A percentile compares a stretch with the other conserved stretches of the same genome.
These are phyloP conservation scores for Rattus rattus DNA, from an alignment of 2,113 vertebrate genomes.

Conservation along the genomic window DNA sequence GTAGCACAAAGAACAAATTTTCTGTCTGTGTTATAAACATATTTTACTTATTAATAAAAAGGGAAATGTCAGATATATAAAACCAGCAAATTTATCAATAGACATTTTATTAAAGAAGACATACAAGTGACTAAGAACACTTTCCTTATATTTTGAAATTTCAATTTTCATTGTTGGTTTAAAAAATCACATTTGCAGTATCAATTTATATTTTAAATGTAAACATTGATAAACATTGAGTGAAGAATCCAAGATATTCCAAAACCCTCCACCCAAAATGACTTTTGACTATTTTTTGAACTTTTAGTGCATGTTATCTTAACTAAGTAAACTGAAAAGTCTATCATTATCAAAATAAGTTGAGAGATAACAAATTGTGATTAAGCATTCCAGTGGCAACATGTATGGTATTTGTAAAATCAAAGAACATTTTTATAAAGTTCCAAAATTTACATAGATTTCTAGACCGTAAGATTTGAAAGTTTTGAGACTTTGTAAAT, in stretches of 20 bases:
- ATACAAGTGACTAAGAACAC: background rate
- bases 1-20: background rate
- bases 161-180: conserved; percentile 6
- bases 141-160: background rate
- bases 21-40: background rate
- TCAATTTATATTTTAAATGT: conserved; percentile 40
- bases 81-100: background rate
- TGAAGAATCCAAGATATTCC: background rate
- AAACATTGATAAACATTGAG: background rate
- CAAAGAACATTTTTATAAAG: background rate
- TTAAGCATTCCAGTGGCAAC: background rate
- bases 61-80: background rate
- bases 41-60: background rate
- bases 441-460: background rate
- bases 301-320: background rate
- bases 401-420: background rate
- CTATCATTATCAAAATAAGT: background rate
- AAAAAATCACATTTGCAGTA: background rate
- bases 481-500: background rate
- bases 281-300: background rate
- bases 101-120: background rate
- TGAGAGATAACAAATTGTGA: background rate
- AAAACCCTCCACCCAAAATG: no score
- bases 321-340: background rate
- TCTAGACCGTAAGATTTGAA: background rate